Conservation (phyloP, 1,140 invertebrate genomes). For the Ooceraea biroi region DNA sequence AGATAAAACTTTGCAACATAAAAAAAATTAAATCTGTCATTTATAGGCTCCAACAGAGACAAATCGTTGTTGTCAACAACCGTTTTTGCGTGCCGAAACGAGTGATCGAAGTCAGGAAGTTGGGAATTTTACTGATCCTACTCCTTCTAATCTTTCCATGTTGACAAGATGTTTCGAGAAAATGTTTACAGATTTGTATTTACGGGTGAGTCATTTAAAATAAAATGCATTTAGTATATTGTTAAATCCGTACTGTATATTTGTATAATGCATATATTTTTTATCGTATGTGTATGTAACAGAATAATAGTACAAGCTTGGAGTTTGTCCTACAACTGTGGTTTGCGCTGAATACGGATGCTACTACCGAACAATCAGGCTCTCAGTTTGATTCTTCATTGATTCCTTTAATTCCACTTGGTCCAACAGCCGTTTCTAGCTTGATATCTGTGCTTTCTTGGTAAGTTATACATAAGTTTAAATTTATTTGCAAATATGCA, state of each 20-base stretch:
- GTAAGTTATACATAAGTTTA: conserved; percentile 72
- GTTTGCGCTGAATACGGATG: conserved; percentile 92
- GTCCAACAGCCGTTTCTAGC: conserved; percentile 90
- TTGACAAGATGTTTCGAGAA: conserved; percentile 90
- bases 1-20: background rate
- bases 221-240: background rate
- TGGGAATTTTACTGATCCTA: conserved; percentile 78
- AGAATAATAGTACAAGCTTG: conserved; percentile 88
- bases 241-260: background rate
- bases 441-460: conserved; percentile 90
- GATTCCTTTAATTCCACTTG: conserved; percentile 91
- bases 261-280: conserved; percentile 21
- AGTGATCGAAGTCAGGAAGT: conserved; percentile 77
- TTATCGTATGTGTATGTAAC: conserved; percentile 40
- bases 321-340: conserved; percentile 94
- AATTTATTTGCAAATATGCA: background rate
- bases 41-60: conserved; percentile 73
- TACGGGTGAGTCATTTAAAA: conserved; percentile 77
- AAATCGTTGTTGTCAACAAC: conserved; percentile 71
- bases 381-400: conserved; percentile 88
- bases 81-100: conserved; percentile 71
- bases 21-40: background rate
- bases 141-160: conserved; percentile 87
- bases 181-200: conserved; percentile 88
- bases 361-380: conserved; percentile 83